Conservation (phyloP, 2,888 invertebrate species). For the Gerris lacustris region DNA sequence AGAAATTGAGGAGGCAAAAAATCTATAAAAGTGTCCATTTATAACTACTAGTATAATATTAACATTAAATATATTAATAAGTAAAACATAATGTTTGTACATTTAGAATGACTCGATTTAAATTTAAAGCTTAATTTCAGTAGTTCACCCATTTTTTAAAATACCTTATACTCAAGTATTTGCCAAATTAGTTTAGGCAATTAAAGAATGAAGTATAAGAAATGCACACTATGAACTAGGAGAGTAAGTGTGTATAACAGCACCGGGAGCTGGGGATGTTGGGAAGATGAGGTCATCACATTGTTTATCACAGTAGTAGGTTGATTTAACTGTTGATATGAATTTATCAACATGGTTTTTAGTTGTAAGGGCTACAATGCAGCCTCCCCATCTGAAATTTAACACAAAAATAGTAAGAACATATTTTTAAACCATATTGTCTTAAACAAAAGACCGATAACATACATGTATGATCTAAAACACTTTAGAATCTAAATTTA, state of each 20-base stretch:
- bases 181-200: too few species aligned
- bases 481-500: not conserved
- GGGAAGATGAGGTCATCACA: slow-evolving; percentile 51
- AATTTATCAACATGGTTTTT: slow-evolving; percentile 53
- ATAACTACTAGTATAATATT: too few species aligned
- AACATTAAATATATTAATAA: too few species aligned
- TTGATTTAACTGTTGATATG: slow-evolving; percentile 52
- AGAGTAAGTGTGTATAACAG: slow-evolving; percentile 38
- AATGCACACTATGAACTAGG: too few species aligned
- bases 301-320: slow-evolving; percentile 52
- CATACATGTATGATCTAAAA: not conserved
- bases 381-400: slow-evolving; percentile 86
- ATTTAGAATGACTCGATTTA: too few species aligned
- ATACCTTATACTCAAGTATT: too few species aligned
- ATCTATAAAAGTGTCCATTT: too few species aligned
- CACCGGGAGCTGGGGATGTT: slow-evolving; percentile 57
- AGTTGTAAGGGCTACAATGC: slow-evolving; percentile 73
- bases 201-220: too few species aligned
- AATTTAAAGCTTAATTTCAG: too few species aligned
- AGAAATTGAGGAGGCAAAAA: too few species aligned
- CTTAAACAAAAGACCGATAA: not conserved
- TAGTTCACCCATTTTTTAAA: slow-evolving; percentile 28
- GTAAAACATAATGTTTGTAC: too few species aligned
- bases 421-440: not conserved
- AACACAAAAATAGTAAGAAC: not conserved